Conservation (phyloP, 2,113 vertebrate genomes). For the Glaucidium brasilianum region DNA sequence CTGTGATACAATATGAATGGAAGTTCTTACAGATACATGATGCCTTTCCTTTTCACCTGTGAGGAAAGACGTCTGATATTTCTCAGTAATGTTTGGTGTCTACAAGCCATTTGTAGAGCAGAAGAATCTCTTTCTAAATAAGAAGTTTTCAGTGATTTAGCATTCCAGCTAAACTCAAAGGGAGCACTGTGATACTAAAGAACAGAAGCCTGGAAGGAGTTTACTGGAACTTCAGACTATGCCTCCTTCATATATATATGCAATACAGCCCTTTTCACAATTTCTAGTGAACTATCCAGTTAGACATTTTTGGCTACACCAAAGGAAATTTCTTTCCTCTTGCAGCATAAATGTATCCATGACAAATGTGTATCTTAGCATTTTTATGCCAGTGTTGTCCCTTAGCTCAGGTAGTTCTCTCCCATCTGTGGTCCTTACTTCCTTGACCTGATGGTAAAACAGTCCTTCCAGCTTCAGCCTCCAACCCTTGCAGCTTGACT, state of each 20-base stretch:
- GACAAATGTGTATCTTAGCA: background rate
- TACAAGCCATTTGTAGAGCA: background rate
- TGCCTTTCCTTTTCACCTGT: background rate
- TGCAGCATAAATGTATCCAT: background rate
- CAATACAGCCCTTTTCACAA: background rate
- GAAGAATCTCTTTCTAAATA: background rate
- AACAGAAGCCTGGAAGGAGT: background rate
- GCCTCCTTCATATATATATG: fast-evolving
- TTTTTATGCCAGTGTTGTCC: background rate
- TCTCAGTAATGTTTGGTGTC: background rate
- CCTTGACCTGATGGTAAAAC: background rate
- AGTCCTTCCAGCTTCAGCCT: background rate
- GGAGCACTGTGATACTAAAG: background rate
- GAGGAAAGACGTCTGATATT: background rate
- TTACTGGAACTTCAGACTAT: background rate
- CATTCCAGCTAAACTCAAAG: background rate
- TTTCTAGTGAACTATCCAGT: background rate
- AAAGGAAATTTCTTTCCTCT: background rate
- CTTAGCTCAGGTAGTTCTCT: background rate
- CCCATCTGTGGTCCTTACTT: background rate
- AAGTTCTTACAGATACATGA: background rate
- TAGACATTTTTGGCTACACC: background rate
- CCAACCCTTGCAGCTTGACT: background rate
- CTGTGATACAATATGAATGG: background rate
- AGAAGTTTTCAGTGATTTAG: background rate